Evolutionary conservation across 2,888 invertebrate species (phyloP), one percentile per base, ranked within the genome.

Genomic region (Eupithecia abbreviata): DNA sequence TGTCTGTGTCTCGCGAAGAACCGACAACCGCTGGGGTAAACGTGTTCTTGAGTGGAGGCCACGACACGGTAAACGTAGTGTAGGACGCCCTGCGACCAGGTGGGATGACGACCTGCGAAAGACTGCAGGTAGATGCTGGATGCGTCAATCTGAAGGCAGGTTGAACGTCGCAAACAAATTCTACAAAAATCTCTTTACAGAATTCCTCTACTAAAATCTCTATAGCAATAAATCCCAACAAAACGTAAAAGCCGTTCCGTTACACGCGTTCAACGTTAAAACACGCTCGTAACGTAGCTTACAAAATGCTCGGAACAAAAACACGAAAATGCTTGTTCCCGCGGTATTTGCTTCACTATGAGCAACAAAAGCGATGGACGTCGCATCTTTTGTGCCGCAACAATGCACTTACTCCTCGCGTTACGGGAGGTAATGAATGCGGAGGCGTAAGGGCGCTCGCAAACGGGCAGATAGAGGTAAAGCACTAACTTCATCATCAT

Each of bases 321-420:
- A 68, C 71, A 71, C 10, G 71, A 67, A 75, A 73, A 75, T 71
- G 62, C 68, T 41, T 71, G 75, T 78, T 62, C 45, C 58, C 62
- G 12, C 43, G 58, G 78, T 80, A 73, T 72, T 77, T 83, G 81
- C 80, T 82, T 77, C 81, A 78, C 81, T 78, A 81, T 79, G 80
- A 81, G 77, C 79, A 82, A 85, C 83, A 84, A 84, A 81, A 73
- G 79, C 71, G 71, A 69, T 45, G 69, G 77, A 74, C 79, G 77
- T 73, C 80, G 81, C 81, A 81, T 79, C 82, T 86, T 86, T 87
- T 89, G 85, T 89, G 76, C 66, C 69, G 76, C 81, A 84, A 89
- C 88, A 89, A 88, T 89, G 88, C 86, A 85, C 80, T 85, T 85
- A 85, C 83, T 84, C 81, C 80, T 72, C 74, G 81, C 79, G 83